A percentile compares a stretch with the other conserved stretches of the same genome.
Evolutionary conservation across 64 coral and sea anemone species (phyloP).

Genomic region (Porites australiensis): DNA sequence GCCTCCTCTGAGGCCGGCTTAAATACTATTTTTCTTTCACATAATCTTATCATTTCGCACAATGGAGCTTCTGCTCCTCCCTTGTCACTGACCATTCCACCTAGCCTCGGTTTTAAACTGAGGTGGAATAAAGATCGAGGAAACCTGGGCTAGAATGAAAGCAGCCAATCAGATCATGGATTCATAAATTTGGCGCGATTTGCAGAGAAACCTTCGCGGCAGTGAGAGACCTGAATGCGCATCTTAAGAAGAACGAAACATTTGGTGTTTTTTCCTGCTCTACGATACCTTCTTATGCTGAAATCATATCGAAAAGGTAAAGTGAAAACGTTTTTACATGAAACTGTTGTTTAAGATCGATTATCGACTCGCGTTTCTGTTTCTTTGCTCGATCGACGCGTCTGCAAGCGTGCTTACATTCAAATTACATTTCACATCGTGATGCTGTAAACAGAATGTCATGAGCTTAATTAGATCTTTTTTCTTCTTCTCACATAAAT

Average conservation of each 20-base stretch:
- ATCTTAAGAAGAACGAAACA: not conserved
- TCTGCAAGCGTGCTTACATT: not conserved
- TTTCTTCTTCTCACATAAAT: not conserved
- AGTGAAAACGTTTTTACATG: not conserved
- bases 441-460: not conserved
- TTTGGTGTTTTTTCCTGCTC: not conserved
- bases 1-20: no score
- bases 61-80: no score
- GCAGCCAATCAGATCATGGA: constrained; percentile 13
- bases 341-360: not conserved
- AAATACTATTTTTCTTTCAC: no score
- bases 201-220: constrained; percentile 43
- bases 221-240: not conserved
- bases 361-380: not conserved
- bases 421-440: not conserved
- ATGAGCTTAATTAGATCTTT: not conserved
- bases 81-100: no score
- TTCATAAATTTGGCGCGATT: constrained; percentile 55
- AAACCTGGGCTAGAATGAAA: not conserved
- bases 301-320: not conserved
- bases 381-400: not conserved
- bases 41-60: no score
- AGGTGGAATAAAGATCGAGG: not conserved
- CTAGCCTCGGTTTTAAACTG: no score
- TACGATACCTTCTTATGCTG: not conserved